These are phyloP conservation scores for Yasuhikotakia modesta DNA, from an alignment of 2,797 vertebrate genomes.

Conservation along the genomic window DNA sequence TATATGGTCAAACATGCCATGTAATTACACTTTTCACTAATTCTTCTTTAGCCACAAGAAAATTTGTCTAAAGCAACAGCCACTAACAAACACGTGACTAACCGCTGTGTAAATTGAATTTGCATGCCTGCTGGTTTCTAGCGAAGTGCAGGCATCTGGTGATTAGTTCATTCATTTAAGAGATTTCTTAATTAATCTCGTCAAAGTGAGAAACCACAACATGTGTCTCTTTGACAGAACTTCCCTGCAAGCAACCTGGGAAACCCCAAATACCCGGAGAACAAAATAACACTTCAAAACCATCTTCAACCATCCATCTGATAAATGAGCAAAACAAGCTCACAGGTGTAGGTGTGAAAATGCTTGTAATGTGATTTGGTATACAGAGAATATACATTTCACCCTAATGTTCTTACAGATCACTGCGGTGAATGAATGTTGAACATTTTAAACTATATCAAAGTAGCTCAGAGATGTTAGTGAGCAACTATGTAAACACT, in stretches of 20 bases:
- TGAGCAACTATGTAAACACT: neutral
- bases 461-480: neutral
- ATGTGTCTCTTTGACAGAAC: neutral
- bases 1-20: neutral
- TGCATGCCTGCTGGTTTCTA: neutral
- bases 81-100: neutral
- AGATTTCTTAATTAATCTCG: slow-evolving; percentile 11
- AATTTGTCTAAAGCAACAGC: neutral
- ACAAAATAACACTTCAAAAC: slow-evolving; percentile 19
- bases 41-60: neutral
- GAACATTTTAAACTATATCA: slow-evolving; percentile 10
- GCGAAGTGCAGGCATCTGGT: slow-evolving; percentile 3
- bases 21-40: neutral
- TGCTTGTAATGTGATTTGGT: slow-evolving; percentile 6
- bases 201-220: neutral
- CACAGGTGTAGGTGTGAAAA: neutral
- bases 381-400: neutral
- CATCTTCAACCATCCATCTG: neutral
- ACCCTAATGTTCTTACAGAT: neutral
- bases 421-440: neutral
- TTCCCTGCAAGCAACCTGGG: neutral
- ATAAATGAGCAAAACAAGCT: slow-evolving; percentile 16
- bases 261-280: neutral
- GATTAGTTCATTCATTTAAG: slow-evolving; percentile 27
- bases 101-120: neutral